Percentiles rank a stretch among this genome's conserved stretches.
phyloP scores from a whole-genome alignment of 2,797 vertebrate species.

The Psittacula echo region DNA sequence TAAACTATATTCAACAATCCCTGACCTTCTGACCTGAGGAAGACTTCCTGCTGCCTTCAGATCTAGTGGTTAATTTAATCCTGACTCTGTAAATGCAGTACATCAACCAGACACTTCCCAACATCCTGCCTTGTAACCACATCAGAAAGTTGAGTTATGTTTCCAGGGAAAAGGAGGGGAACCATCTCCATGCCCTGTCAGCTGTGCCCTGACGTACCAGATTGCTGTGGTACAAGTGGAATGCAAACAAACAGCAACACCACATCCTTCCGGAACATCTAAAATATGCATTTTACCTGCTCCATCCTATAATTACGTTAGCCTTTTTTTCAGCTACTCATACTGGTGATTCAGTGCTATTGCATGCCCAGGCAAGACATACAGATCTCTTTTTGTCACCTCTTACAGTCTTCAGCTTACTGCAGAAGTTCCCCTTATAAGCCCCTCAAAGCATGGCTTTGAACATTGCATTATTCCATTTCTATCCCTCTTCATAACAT shows the following conservation, averaged over 20 bases:
- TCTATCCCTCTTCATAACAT: not conserved
- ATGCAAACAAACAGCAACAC: slow-evolving; percentile 2
- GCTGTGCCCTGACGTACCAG: fast-evolving
- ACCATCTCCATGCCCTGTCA: fast-evolving
- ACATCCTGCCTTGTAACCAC: slow-evolving; percentile 27
- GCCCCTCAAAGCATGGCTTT: not conserved
- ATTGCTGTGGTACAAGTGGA: fast-evolving
- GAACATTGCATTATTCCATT: not conserved
- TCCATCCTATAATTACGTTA: not conserved
- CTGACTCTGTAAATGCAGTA: not conserved
- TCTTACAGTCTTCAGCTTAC: not conserved
- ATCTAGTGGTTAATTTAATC: slow-evolving; percentile 31
- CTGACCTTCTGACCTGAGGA: slow-evolving; percentile 6
- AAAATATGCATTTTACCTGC: not conserved
- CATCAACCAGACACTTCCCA: not conserved
- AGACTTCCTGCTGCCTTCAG: slow-evolving; percentile 8
- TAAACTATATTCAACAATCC: not conserved
- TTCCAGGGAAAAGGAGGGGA: not conserved
- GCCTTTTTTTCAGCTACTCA: not conserved
- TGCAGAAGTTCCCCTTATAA: not conserved
- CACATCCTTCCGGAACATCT: not conserved
- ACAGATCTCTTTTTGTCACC: not conserved
- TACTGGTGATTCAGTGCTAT: not conserved
- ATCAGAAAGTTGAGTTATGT: not conserved
- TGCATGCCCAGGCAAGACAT: not conserved